Conservation (phyloP, 2,888 invertebrate genomes). For the Rotaria sp. region DNA sequence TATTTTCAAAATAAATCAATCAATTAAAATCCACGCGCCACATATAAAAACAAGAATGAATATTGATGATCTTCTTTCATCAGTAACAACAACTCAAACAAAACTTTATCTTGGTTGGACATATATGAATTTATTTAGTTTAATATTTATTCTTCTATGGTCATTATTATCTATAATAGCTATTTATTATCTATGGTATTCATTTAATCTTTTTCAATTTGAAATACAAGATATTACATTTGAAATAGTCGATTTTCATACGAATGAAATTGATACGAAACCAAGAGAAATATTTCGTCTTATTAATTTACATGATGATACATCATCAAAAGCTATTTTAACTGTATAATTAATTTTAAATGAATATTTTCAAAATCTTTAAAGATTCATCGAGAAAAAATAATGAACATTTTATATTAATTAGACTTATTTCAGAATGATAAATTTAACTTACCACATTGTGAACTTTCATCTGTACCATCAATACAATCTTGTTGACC, state of each 20-base stretch:
- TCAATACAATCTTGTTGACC: slow-evolving; percentile 79
- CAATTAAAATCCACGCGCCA: background rate
- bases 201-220: slow-evolving; percentile 3
- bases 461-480: slow-evolving; percentile 81
- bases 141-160: background rate
- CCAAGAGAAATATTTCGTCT: slow-evolving; percentile 19
- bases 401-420: too few species aligned
- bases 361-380: too few species aligned
- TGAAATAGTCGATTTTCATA: slow-evolving; percentile 11
- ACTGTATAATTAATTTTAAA: slow-evolving; percentile 30
- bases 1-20: slow-evolving; percentile 46
- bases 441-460: slow-evolving; percentile 72
- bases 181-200: background rate
- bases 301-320: background rate
- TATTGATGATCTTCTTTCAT: background rate
- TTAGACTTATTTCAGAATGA: too few species aligned
- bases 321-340: slow-evolving; percentile 16
- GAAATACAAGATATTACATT: slow-evolving; percentile 17
- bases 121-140: slow-evolving; percentile 3
- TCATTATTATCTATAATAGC: background rate
- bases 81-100: background rate
- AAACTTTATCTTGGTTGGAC: background rate
- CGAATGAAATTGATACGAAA: slow-evolving; percentile 4
- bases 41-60: background rate
- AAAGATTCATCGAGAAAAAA: too few species aligned